Evolutionary conservation across 2,113 vertebrate genomes (phyloP).

Genomic region (Dipodomys merriami): DNA sequence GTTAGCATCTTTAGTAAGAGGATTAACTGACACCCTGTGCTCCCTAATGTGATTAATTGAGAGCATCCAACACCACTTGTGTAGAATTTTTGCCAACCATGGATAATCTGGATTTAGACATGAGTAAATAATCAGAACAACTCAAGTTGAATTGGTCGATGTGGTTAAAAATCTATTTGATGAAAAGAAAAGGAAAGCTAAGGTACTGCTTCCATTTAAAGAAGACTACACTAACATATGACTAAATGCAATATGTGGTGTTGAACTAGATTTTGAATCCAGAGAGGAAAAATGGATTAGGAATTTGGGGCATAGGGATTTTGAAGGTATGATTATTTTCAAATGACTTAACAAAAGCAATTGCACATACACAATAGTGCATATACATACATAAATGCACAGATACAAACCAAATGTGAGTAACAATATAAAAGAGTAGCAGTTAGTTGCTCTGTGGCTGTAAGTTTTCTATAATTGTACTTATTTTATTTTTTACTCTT

Average conservation of each 20-base stretch:
- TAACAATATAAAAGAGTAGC: background rate
- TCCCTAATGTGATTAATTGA: background rate
- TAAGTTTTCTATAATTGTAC: background rate
- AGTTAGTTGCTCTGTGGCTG: background rate
- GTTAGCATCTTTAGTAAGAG: slow-evolving; percentile 8
- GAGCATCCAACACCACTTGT: background rate
- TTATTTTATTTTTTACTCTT: background rate
- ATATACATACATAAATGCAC: background rate
- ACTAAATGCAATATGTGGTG: background rate
- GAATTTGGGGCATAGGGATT: background rate
- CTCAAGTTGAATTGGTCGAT: background rate
- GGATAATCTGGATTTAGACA: background rate
- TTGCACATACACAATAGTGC: background rate
- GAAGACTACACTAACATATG: background rate
- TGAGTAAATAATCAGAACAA: slow-evolving; percentile 21
- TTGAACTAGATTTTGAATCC: background rate
- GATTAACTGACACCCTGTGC: background rate
- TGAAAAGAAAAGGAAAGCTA: background rate
- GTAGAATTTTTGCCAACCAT: background rate
- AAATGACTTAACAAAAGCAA: slow-evolving; percentile 8
- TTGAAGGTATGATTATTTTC: background rate
- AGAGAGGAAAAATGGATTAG: background rate
- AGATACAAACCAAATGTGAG: background rate
- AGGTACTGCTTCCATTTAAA: background rate
- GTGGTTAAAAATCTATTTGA: background rate